Evolutionary conservation across 2,888 invertebrate genomes (phyloP).

Genomic region (Drosophila atripex): DNA sequence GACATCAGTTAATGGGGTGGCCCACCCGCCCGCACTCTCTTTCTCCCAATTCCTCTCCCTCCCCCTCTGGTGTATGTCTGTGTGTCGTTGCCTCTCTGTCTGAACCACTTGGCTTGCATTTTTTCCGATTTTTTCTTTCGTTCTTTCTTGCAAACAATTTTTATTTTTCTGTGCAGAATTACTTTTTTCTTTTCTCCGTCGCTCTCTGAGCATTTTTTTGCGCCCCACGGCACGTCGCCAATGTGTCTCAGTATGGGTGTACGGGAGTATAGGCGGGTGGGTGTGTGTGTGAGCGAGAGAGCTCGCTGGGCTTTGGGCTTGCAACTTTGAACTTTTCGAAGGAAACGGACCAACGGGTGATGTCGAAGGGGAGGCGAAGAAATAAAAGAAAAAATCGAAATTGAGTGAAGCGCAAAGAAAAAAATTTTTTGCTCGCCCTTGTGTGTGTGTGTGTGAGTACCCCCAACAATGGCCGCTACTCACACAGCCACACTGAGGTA

Average conservation of each 20-base stretch:
- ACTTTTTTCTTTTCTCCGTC: slow-evolving; percentile 46
- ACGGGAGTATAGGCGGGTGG: slow-evolving; percentile 34
- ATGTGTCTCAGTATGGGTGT: slow-evolving; percentile 53
- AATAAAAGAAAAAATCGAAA: slow-evolving; percentile 69
- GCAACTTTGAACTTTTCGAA: slow-evolving; percentile 79
- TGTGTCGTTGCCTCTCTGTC: slow-evolving; percentile 20
- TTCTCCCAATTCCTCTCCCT: slow-evolving; percentile 1
- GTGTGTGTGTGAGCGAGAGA: slow-evolving; percentile 27
- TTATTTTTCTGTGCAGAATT: slow-evolving; percentile 81
- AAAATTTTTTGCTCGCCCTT: slow-evolving; percentile 53
- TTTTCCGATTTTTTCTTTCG: slow-evolving; percentile 80
- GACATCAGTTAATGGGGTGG: slow-evolving; percentile 54
- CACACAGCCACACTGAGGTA: slow-evolving; percentile 34
- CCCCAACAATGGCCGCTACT: slow-evolving; percentile 70
- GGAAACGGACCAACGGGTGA: slow-evolving; percentile 56
- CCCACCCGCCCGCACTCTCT: slow-evolving; percentile 22
- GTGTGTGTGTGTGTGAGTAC: slow-evolving; percentile 53
- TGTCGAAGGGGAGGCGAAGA: slow-evolving; percentile 44
- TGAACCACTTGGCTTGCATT: slow-evolving; percentile 80
- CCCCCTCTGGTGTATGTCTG: slow-evolving; percentile 10
- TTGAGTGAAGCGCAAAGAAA: slow-evolving; percentile 78
- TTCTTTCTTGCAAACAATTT: slow-evolving; percentile 80
- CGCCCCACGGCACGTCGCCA: slow-evolving; percentile 70
- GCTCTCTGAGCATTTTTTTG: slow-evolving; percentile 66
- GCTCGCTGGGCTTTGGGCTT: slow-evolving; percentile 66